Base-by-base conservation (phyloP, 2,113 vertebrate genomes). In the Cyanocitta stelleri region DNA sequence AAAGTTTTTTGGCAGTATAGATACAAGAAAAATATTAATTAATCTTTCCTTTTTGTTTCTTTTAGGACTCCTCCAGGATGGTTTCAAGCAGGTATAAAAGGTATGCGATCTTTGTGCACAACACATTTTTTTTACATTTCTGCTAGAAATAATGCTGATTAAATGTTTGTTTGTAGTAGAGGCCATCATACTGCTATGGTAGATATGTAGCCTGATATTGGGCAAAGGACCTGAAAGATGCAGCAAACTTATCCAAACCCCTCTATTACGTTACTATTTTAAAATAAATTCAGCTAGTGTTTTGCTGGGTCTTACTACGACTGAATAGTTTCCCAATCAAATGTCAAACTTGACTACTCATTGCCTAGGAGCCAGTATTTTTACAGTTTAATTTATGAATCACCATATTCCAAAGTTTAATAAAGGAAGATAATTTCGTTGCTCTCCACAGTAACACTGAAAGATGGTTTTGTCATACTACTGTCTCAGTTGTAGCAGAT, bases 21-120 rank as follows among this genome's bases (percentile, higher is more conserved):
- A 37, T 62, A 11, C 52, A 80, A 93, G 41, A 58, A 87, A 61
- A 87, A 56, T 55, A 27, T 44, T 94, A 86, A 80, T 76, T 41
- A 37, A 4, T 80, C 26, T 77, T 92, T 95, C 18, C 72, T 87
- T 97, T 97, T 81, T 95, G 71, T 96, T 93, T 97, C 58, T 93
- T 97, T 74, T 93, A 99, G 99, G 99, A 99, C 9, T 98, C 98
- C 29, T 97, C 98, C 64, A 99, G 98, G 97, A 97, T 98, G 79
- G 97, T 98, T 93, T 97, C 98, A 91, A 98, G 98, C 95, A 98
- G 98, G 94, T 98, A 98, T 87, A 99, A 99, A 98, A 99, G 99
- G 99, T 99, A 98, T 98, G 98, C 41, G 15, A 85, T 84, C 32
- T 84, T 90, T 48, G 9, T 72, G 49, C 30, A 41, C 12, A 74